Evolutionary conservation across 2,113 vertebrate species (phyloP), one percentile per base, ranked within the genome.

Genomic region (Pachycephala philippinensis): DNA sequence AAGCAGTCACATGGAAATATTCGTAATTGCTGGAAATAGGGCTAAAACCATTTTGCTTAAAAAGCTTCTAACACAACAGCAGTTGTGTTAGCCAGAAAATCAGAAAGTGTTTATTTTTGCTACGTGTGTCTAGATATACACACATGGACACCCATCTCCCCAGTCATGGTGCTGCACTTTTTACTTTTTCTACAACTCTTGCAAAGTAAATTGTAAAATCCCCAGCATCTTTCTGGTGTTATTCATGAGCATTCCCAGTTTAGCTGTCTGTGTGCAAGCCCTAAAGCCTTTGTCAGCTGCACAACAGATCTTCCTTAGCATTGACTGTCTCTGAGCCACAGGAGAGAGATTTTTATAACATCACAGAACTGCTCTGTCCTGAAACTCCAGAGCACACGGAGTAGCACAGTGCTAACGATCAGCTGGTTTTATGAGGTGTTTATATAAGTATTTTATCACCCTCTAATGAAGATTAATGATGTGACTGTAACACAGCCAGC

Each of bases 101-200:
- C 30, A 54, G 7, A 7, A 53, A 27, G 3, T 18, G 15, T 60
- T 83, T 61, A 11, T 54, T 88, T 90, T 49, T 56, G 5, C 16
- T n/a, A 5, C 0, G 0, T 33, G 10, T 84, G 19, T 47, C 37
- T 44, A 19, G 33, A 31, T 61, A 35, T 2, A 37, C 21, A 31
- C 7, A 28, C 21, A 12, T 3, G 7, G 21, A 23, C 7, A 27
- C 20, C 15, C 63, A 5, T 10, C 2, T 57, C 47, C 20, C 3
- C n/a, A 15, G 12, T 45, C 5, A 21, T 2, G 11, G 19, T 27
- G 47, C 6, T 40, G 7, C 6, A 19, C 39, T 61, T 94, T 53
- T 44, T 35, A 8, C 39, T 64, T 81, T 93, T 72, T 21, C 37
- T 83, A 28, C 53, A 69, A 22, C 28, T 64, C 22, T 71, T 54